These are phyloP conservation scores for Neosalanx taihuensis DNA, from an alignment of 2,797 vertebrate species.

Conservation along the genomic window DNA sequence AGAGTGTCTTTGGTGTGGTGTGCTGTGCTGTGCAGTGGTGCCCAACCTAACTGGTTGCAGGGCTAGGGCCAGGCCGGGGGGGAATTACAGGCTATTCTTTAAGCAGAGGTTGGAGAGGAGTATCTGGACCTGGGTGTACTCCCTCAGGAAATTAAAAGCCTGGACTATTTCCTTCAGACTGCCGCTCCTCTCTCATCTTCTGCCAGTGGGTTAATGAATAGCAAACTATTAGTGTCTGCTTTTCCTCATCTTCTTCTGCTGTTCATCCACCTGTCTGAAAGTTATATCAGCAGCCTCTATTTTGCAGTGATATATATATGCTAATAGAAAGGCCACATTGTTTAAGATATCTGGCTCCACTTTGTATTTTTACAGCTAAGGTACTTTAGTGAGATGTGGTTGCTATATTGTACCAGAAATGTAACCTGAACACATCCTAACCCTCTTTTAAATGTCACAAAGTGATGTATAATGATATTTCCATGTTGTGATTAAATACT, in stretches of 20 bases:
- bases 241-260: constrained; percentile 39
- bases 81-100: constrained; percentile 70
- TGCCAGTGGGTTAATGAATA: constrained; percentile 71
- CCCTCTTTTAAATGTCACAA: neutral
- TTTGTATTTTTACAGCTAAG: constrained; percentile 12
- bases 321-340: constrained; percentile 2
- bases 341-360: constrained; percentile 1
- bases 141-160: constrained; percentile 79
- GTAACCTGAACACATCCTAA: neutral
- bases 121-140: constrained; percentile 58
- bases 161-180: constrained; percentile 68
- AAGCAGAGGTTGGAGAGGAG: constrained; percentile 57
- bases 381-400: constrained; percentile 12
- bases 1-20: constrained; percentile 42
- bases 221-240: constrained; percentile 60
- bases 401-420: constrained; percentile 13
- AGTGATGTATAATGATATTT: constrained; percentile 3
- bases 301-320: neutral
- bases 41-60: constrained; percentile 45
- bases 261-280: constrained; percentile 39
- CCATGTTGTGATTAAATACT: constrained; percentile 8
- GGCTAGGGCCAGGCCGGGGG: constrained; percentile 29
- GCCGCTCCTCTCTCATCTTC: constrained; percentile 67
- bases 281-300: constrained; percentile 14
- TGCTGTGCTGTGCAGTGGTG: constrained; percentile 44